Evolutionary conservation across 2,797 vertebrate genomes (phyloP), one percentile per base, ranked within the genome.

Genomic region (Nannoperca australis): DNA sequence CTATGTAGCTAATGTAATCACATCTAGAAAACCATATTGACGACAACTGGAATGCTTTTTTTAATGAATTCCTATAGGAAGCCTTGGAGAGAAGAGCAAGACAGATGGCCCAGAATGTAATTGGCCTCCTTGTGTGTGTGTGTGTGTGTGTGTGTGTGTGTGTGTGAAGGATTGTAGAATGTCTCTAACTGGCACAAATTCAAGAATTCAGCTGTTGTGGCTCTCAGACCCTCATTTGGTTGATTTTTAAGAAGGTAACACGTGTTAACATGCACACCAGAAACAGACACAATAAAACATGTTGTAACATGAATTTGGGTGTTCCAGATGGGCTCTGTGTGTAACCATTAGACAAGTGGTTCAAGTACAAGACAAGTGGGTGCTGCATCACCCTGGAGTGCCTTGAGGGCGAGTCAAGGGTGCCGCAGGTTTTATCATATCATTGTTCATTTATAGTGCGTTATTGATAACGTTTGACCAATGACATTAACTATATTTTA

Each of bases 1-100:
- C 40, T 70, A 18, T 80, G 70, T 69, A 69, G 56, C 49, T 66
- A 64, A 80, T 78, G 74, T 78, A 81, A 76, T 86, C 63, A 70
- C 66, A 73, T 73, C 24, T 44, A 79, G 36, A 30, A 84, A 78
- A 82, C 70, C 53, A 51, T 3, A 17, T 55, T 62, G 47, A 85
- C 30, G 59, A 68, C 47, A 42, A 30, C 71, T 70, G 63, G 59
- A 83, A 73, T 68, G 54, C 17, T 73, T 83, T 83, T 79, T 18
- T 38, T 73, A 86, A 87, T 88, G 79, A 85, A 89, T 85, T 88
- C 62, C 81, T 86, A 70, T 84, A 85, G 83, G 84, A 88, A 78
- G 70, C 68, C 40, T 81, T 50, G 12, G 49, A 78, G 83, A 85
- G 74, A 79, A 56, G 64, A 82, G 70, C 44, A 80, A 83, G 73